Evolutionary conservation across 2,113 vertebrate species (phyloP).

Genomic region (Morone saxatilis): DNA sequence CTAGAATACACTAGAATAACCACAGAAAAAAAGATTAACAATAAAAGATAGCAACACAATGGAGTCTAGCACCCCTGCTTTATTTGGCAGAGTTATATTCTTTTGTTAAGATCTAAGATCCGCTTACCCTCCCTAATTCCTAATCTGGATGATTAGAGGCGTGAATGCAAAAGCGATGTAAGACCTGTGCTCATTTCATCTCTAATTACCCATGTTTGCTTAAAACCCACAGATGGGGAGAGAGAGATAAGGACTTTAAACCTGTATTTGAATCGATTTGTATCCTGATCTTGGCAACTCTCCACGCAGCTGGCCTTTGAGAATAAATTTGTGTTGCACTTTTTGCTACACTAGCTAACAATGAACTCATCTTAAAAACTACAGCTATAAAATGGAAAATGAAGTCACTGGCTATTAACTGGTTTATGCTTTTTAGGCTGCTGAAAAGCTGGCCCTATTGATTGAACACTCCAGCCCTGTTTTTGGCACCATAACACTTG

Average conservation of each 20-base stretch:
- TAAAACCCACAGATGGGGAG: slow-evolving; percentile 27
- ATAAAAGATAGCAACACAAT: slow-evolving; percentile 38
- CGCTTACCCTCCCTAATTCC: slow-evolving; percentile 36
- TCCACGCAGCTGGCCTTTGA: slow-evolving; percentile 5
- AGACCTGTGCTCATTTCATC: slow-evolving; percentile 41
- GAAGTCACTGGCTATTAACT: slow-evolving; percentile 30
- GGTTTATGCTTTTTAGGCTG: slow-evolving; percentile 23
- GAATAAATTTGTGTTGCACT: slow-evolving; percentile 11
- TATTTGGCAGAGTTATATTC: slow-evolving; percentile 18
- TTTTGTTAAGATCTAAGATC: slow-evolving; percentile 54
- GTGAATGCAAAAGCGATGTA: slow-evolving; percentile 39
- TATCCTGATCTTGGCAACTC: slow-evolving; percentile 10
- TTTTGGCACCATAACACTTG: slow-evolving; percentile 18
- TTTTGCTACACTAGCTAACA: background rate
- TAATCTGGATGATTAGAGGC: slow-evolving; percentile 61
- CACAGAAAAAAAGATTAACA: slow-evolving; percentile 1
- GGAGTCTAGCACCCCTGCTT: slow-evolving; percentile 20
- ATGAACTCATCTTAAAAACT: slow-evolving; percentile 8
- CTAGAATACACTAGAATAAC: background rate
- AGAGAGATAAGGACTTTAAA: slow-evolving; percentile 22
- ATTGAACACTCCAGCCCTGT: slow-evolving; percentile 26
- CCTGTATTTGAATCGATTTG: slow-evolving; percentile 20
- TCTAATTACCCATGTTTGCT: slow-evolving; percentile 35
- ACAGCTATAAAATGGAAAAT: slow-evolving; percentile 29
- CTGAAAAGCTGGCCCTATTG: slow-evolving; percentile 33